A percentile compares a stretch with the other conserved stretches of the same genome.
Conservation (phyloP, 2,797 vertebrate species). For the Momotus momota region DNA sequence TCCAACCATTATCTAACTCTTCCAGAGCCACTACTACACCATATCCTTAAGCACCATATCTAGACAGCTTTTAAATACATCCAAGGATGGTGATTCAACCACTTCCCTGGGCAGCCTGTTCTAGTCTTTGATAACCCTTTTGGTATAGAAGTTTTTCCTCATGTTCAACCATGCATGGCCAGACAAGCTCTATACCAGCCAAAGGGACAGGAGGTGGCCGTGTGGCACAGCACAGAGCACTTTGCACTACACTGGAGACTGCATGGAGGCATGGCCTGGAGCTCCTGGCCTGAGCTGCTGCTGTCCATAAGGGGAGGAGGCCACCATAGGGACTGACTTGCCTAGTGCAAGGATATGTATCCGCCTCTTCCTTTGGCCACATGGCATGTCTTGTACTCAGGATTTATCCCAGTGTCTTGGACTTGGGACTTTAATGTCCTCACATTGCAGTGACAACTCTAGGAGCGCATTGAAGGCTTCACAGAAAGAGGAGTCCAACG, state of each 20-base stretch:
- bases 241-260: not conserved
- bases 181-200: not conserved
- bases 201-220: fast-evolving
- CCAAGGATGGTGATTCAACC: too few relatives aligned
- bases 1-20: too few relatives aligned
- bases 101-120: too few relatives aligned
- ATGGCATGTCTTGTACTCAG: not conserved
- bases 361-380: not conserved
- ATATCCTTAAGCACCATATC: too few relatives aligned
- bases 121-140: too few relatives aligned
- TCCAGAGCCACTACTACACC: too few relatives aligned
- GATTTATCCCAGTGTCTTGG: not conserved
- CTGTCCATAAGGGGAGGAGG: not conserved
- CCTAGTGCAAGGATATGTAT: not conserved
- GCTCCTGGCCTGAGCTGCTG: not conserved
- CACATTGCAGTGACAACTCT: not conserved
- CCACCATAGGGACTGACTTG: not conserved
- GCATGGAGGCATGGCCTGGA: not conserved
- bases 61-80: too few relatives aligned
- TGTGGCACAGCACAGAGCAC: not conserved
- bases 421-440: not conserved
- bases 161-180: not conserved
- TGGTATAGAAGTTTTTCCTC: too few relatives aligned
- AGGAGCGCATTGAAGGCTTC: not conserved
- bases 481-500: not conserved